These are phyloP conservation scores for Myotis brandtii DNA, from an alignment of 2,113 vertebrate species.

Conservation along the genomic window DNA sequence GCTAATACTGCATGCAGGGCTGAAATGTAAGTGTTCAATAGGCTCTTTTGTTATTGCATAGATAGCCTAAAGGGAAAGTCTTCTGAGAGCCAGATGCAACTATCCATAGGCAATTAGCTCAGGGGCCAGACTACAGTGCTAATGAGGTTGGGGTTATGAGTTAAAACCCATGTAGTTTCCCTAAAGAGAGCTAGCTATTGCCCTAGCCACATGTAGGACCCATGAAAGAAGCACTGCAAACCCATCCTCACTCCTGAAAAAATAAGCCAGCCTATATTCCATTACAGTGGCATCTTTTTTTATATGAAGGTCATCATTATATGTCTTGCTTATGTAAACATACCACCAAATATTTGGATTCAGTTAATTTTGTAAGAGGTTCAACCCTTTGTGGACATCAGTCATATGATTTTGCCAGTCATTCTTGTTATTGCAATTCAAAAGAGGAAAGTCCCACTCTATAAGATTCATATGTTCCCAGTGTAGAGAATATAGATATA, in stretches of 20 bases:
- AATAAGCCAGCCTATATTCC: background rate
- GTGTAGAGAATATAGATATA: background rate
- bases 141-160: conserved; percentile 10
- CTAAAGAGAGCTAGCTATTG: background rate
- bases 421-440: conserved; percentile 55
- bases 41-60: conserved; percentile 19
- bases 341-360: conserved; percentile 21
- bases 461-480: background rate
- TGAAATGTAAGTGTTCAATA: conserved; percentile 33
- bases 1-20: background rate
- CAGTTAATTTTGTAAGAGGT: background rate
- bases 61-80: conserved; percentile 26
- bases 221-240: background rate
- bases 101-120: conserved; percentile 5
- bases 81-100: background rate
- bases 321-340: background rate
- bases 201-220: background rate
- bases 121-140: background rate
- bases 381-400: background rate
- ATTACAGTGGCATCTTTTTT: background rate
- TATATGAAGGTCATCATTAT: background rate
- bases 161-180: background rate
- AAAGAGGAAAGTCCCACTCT: background rate
- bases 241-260: background rate
- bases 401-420: background rate